Conservation (phyloP, 2,888 invertebrate species). For the Tridacna crocea region DNA sequence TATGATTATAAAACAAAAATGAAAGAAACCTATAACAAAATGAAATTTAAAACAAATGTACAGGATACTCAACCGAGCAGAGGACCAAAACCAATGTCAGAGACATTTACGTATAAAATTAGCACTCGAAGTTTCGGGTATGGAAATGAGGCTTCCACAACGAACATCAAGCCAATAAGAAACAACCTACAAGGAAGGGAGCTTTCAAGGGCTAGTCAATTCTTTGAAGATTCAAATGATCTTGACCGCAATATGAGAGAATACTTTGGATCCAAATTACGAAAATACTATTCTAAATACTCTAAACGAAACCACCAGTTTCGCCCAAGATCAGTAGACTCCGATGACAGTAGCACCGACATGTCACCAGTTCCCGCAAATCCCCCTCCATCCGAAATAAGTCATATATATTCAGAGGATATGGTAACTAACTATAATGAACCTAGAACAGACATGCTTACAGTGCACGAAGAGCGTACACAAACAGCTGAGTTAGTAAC, state of each 20-base stretch:
- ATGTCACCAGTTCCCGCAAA: constrained; percentile 43
- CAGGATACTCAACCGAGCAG: not conserved
- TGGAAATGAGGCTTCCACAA: constrained; percentile 13
- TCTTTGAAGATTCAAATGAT: not conserved
- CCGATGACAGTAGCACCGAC: constrained; percentile 36
- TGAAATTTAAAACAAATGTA: constrained; percentile 36
- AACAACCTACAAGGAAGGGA: constrained; percentile 37
- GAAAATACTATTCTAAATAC: constrained; percentile 18
- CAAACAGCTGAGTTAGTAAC: constrained; percentile 5
- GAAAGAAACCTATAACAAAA: constrained; percentile 41
- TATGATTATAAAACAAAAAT: constrained; percentile 46
- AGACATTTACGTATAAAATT: constrained; percentile 50
- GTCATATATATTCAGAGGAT: constrained; percentile 53
- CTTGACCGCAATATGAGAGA: constrained; percentile 12
- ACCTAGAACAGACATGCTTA: constrained; percentile 39
- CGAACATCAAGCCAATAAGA: constrained; percentile 35
- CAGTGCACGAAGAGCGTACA: constrained; percentile 49
- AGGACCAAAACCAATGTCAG: constrained; percentile 3
- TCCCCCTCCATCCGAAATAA: constrained; percentile 57
- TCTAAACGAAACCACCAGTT: constrained; percentile 6
- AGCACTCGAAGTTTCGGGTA: constrained; percentile 31
- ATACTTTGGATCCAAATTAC: constrained; percentile 20
- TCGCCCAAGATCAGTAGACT: constrained; percentile 44
- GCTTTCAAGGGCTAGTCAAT: not conserved
- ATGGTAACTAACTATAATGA: constrained; percentile 27